phyloP scores from a whole-genome alignment of 2,797 vertebrate genomes.

The Ptychadena robeensis region DNA sequence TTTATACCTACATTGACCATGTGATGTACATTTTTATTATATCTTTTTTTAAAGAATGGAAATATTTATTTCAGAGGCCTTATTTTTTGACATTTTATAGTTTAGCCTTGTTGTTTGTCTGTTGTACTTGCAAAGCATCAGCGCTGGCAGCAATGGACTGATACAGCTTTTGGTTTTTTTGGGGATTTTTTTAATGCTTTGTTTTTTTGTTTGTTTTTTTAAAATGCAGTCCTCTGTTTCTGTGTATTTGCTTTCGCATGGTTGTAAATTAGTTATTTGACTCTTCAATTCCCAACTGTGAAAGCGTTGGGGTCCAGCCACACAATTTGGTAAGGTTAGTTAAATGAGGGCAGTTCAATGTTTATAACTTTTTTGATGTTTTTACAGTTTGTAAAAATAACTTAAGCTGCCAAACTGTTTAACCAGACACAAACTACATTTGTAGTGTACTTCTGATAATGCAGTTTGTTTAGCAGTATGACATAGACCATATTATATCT shows the following conservation, averaged over 20 bases:
- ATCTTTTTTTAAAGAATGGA: slow-evolving; percentile 85
- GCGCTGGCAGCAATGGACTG: slow-evolving; percentile 79
- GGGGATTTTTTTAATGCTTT: slow-evolving; percentile 60
- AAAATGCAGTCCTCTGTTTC: slow-evolving; percentile 74
- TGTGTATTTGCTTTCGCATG: slow-evolving; percentile 79
- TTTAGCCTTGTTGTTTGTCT: slow-evolving; percentile 77
- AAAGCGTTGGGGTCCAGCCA: slow-evolving; percentile 61
- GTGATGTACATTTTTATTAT: slow-evolving; percentile 85
- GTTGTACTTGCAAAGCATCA: slow-evolving; percentile 75
- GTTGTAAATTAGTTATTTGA: slow-evolving; percentile 78
- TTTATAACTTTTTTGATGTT: slow-evolving; percentile 39
- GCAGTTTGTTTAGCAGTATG: slow-evolving; percentile 1
- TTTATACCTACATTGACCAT: slow-evolving; percentile 86
- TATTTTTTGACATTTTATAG: slow-evolving; percentile 86
- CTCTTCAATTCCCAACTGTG: slow-evolving; percentile 85
- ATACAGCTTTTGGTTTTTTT: slow-evolving; percentile 75
- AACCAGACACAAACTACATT: slow-evolving; percentile 11
- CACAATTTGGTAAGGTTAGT: slow-evolving; percentile 47
- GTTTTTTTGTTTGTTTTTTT: slow-evolving; percentile 34
- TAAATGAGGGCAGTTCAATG: slow-evolving; percentile 6
- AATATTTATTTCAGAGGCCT: slow-evolving; percentile 96
- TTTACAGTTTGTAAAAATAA: slow-evolving; percentile 8
- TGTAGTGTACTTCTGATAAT: not conserved
- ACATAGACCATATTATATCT: slow-evolving; percentile 18
- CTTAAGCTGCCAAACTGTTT: slow-evolving; percentile 34